Evolutionary conservation across 2,888 invertebrate species (phyloP), one percentile per base, ranked within the genome.

Genomic region (Amiota mariae): DNA sequence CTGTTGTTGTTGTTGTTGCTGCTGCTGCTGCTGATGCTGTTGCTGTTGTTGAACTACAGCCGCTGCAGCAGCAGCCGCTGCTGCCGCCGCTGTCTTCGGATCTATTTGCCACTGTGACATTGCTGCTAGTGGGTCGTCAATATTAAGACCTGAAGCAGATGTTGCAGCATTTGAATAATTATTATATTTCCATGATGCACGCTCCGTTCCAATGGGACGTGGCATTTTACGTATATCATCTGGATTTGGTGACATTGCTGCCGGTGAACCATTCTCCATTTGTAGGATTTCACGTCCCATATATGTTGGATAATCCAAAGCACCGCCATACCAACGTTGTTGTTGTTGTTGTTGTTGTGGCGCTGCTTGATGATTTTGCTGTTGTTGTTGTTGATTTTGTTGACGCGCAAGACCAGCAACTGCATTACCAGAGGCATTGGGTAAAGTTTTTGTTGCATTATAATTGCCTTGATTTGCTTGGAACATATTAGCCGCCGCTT

Each of bases 171-270:
- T 88, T 47, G 86, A 83, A 74, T 87, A 89, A 77, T 88, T 88
- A 72, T 88, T 88, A 74, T 87, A 89, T 74, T 90, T 90, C 90
- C 89, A 90, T 68, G 89, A 89, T 15, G 89, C 82, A 82, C 96
- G 92, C 90, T 96, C 96, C 0, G 95, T 96, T 79, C 96, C 96
- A 88, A 96, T 96, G 70, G 96, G 96, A 6, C 94, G 87, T 72
- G 94, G 93, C 81, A 90, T 90, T 84, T 90, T 90, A 49, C 90
- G 87, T 79, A 88, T 86, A 81, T 90, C 90, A 75, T 90, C 90
- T 54, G 80, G 79, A 74, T 89, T 90, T 12, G 90, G 90, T 72
- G 90, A 90, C 89, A 90, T 90, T 49, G 90, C 88, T 68, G 90
- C 87, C 73, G 90, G 88, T 49, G 90, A 89, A 74, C 84, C 85